Evolutionary conservation across 2,113 vertebrate genomes (phyloP), one percentile per base, ranked within the genome.

Genomic region (Trachemys scripta): DNA sequence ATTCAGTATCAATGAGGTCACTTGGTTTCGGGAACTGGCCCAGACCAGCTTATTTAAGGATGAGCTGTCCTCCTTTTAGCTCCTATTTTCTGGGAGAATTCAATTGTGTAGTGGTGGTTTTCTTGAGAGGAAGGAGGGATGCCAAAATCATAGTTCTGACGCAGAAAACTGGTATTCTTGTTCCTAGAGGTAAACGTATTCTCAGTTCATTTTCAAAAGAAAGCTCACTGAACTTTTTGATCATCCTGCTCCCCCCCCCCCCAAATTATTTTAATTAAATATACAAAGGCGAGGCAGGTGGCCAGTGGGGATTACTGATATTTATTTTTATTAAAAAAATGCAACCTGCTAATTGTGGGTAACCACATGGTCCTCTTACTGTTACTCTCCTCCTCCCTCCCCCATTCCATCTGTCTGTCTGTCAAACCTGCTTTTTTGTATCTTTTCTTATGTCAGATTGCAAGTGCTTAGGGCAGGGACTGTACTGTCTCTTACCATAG

Each of bases 281-380:
- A 96, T n/a, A 93, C 92, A 96, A 96, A 96, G 96, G 72, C 95
- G 84, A 92, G 96, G 95, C 97, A 97, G 95, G 96, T 97, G 95
- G 95, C 93, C 93, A 95, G 81, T 75, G 69, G 93, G 96, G 96
- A 97, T 97, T 96, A 95, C 84, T 94, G 94, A 92, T 95, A 96
- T 89, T 96, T 96, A 95, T 96, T 97, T 95, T 96, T 96, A 92
- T 95, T 89, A 89, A 94, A 89, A 80, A 82, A 80, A 96, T 95
- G 80, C 84, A 94, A 80, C 87, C 90, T 94, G 85, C 69, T 93
- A 95, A 4, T 95, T 95, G 84, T 95, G 93, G 76, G 45, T 94
- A 94, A 86, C 91, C 89, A 92, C 93, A 91, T 96, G 97, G 95
- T 25, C 84, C 87, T 82, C 20, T 53, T 50, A 51, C 57, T 54